Evolutionary conservation across 2,888 invertebrate genomes (phyloP).

Genomic region (Ethmia dodecea): DNA sequence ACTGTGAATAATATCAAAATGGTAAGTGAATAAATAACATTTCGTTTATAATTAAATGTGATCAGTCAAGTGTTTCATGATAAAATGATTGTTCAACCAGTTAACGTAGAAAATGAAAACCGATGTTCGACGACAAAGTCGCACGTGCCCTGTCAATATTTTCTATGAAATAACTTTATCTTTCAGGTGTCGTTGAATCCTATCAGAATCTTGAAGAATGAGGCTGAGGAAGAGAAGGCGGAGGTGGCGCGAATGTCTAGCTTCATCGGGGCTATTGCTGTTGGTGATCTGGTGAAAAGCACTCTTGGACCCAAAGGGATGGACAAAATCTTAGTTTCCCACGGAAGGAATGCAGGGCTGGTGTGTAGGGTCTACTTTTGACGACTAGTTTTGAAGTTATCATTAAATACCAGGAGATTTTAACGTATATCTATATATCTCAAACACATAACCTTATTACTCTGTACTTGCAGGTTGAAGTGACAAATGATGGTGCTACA

Average conservation of each 20-base stretch:
- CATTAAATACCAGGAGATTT: too few relatives aligned
- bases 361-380: too few relatives aligned
- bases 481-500: slow-evolving; percentile 99
- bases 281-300: slow-evolving; percentile 98
- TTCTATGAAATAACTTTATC: background rate
- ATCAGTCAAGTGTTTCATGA: too few relatives aligned
- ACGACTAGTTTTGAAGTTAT: too few relatives aligned
- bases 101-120: slow-evolving; percentile 25
- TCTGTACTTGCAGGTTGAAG: slow-evolving; percentile 86
- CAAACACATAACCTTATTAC: background rate
- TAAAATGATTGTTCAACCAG: slow-evolving; percentile 9
- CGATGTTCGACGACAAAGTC: slow-evolving; percentile 33
- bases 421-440: too few relatives aligned
- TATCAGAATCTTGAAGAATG: slow-evolving; percentile 94
- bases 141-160: slow-evolving; percentile 35
- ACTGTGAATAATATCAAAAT: slow-evolving; percentile 11
- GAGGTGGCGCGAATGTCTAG: slow-evolving; percentile 98
- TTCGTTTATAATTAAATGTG: background rate
- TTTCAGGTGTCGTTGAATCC: slow-evolving; percentile 92
- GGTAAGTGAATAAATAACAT: slow-evolving; percentile 11
- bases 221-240: slow-evolving; percentile 98
- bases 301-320: slow-evolving; percentile 99
- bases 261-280: slow-evolving; percentile 98
- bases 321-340: slow-evolving; percentile 93
- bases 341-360: slow-evolving; percentile 87